These are phyloP conservation scores for Drosophila longiperda DNA, from an alignment of 2,888 invertebrate species.

Conservation along the genomic window DNA sequence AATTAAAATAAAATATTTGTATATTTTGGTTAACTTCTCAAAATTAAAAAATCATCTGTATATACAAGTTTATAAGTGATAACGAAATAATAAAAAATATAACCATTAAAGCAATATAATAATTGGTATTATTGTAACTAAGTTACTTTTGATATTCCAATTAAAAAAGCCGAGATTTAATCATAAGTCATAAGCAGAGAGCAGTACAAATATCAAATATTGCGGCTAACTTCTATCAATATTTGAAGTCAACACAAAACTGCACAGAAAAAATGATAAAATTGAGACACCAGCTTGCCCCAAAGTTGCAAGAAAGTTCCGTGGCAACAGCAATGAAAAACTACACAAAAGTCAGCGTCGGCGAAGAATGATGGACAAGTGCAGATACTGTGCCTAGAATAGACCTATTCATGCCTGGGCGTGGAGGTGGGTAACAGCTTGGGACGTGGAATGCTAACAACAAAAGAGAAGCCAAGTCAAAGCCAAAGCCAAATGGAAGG, in stretches of 20 bases:
- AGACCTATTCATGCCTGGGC: slow-evolving; percentile 1
- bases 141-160: slow-evolving; percentile 2
- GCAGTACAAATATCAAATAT: slow-evolving; percentile 32
- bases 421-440: neutral
- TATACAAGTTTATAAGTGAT: neutral
- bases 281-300: slow-evolving; percentile 40
- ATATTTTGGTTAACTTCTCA: neutral
- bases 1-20: neutral
- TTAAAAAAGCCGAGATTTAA: slow-evolving; percentile 7
- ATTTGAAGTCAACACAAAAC: slow-evolving; percentile 56
- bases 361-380: slow-evolving; percentile 63
- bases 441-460: neutral
- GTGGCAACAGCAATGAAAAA: slow-evolving; percentile 24
- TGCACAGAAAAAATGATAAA: slow-evolving; percentile 45
- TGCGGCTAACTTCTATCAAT: slow-evolving; percentile 37
- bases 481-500: slow-evolving; percentile 26
- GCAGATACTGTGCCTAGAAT: slow-evolving; percentile 54
- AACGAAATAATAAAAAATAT: neutral
- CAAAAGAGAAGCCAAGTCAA: slow-evolving; percentile 32
- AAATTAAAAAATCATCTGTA: neutral
- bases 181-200: slow-evolving; percentile 17
- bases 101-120: neutral
- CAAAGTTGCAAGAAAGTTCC: slow-evolving; percentile 47
- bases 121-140: neutral
- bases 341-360: slow-evolving; percentile 27